Conservation (phyloP, 2,797 vertebrate species). For the Xiphorhynchus erythropygius region DNA sequence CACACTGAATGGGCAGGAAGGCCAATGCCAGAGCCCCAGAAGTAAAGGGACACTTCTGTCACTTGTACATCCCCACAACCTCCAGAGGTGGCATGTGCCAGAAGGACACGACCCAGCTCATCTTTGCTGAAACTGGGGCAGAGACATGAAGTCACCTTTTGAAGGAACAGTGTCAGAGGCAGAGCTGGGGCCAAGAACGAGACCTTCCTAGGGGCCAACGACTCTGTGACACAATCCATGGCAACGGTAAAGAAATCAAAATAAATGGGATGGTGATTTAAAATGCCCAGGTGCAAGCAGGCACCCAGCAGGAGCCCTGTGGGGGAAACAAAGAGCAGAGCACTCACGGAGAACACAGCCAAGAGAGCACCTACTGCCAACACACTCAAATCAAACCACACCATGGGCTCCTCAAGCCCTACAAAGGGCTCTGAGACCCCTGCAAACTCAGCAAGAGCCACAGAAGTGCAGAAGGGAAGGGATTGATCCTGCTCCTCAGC, state of each 20-base stretch:
- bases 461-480: neutral
- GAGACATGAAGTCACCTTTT: neutral
- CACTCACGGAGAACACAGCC: fast-evolving
- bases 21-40: neutral
- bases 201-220: neutral
- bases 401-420: fast-evolving
- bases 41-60: neutral
- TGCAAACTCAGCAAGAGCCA: neutral
- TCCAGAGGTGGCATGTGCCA: too few species aligned
- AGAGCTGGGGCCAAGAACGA: neutral
- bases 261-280: neutral
- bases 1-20: neutral
- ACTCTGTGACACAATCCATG: neutral
- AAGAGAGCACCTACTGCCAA: neutral
- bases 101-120: neutral
- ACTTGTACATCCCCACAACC: fast-evolving
- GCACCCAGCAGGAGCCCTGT: neutral
- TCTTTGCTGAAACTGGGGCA: neutral
- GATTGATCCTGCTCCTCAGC: neutral
- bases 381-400: neutral
- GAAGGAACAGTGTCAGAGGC: neutral
- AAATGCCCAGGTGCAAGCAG: neutral
- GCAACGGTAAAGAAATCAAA: neutral
- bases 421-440: neutral
- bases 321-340: fast-evolving